These are phyloP conservation scores for Zingel zingel DNA, from an alignment of 2,113 vertebrate species.

Conservation along the genomic window DNA sequence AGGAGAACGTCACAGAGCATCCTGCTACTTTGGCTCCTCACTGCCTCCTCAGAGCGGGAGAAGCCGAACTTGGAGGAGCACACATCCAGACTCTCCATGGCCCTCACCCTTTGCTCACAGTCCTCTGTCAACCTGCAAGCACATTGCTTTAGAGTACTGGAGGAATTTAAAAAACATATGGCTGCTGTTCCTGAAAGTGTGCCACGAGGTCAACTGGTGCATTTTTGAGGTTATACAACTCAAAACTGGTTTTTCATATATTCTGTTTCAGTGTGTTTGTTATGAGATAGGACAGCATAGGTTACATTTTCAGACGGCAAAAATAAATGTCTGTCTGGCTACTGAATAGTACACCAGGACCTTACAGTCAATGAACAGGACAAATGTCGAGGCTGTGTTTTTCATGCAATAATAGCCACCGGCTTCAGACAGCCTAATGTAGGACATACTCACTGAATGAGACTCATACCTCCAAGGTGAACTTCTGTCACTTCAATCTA, in stretches of 20 bases:
- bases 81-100: constrained; percentile 89
- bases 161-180: constrained; percentile 25
- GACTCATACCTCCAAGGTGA: constrained; percentile 64
- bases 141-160: constrained; percentile 18
- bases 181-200: constrained; percentile 27
- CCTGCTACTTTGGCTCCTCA: constrained; percentile 84
- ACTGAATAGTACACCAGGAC: constrained; percentile 28
- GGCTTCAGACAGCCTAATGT: constrained; percentile 64
- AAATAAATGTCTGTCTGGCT: constrained; percentile 54
- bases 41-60: constrained; percentile 84
- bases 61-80: constrained; percentile 92
- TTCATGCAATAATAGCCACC: constrained; percentile 53
- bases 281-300: constrained; percentile 46
- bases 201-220: constrained; percentile 51
- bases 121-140: constrained; percentile 86
- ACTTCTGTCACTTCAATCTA: constrained; percentile 72
- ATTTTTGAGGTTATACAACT: constrained; percentile 30
- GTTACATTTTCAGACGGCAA: constrained; percentile 42
- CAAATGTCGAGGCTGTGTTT: constrained; percentile 55
- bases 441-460: constrained; percentile 63
- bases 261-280: constrained; percentile 38
- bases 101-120: constrained; percentile 85
- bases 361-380: constrained; percentile 42
- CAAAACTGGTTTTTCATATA: constrained; percentile 42
- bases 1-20: constrained; percentile 94